phyloP scores from a whole-genome alignment of 2,888 invertebrate genomes.

The Noctuana brunneofusca region DNA sequence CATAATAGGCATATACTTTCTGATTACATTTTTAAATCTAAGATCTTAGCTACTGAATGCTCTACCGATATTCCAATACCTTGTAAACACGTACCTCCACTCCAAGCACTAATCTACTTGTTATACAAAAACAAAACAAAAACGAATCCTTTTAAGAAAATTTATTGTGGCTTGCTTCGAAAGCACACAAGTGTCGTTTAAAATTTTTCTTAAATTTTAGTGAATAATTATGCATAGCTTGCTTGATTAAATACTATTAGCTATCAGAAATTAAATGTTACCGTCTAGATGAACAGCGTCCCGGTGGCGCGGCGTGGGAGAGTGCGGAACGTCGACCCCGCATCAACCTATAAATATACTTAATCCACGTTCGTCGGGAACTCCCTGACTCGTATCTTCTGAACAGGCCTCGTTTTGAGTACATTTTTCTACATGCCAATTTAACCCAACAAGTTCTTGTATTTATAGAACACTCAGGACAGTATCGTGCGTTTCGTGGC shows the following conservation, averaged over 20 bases:
- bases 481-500: constrained; percentile 16
- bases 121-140: neutral
- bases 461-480: constrained; percentile 32
- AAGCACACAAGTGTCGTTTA: constrained; percentile 19
- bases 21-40: too few relatives aligned
- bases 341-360: constrained; percentile 75
- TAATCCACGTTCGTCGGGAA: constrained; percentile 62
- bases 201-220: neutral
- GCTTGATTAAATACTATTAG: constrained; percentile 27
- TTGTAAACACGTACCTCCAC: too few relatives aligned
- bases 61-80: too few relatives aligned
- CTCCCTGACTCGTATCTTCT: constrained; percentile 45
- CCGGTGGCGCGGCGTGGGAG: constrained; percentile 70
- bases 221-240: constrained; percentile 16
- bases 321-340: constrained; percentile 77
- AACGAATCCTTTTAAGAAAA: neutral
- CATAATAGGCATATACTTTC: too few relatives aligned
- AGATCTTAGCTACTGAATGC: too few relatives aligned
- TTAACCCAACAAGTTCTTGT: constrained; percentile 30
- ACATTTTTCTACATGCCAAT: constrained; percentile 36
- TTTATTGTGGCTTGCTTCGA: neutral
- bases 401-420: constrained; percentile 33
- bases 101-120: too few relatives aligned
- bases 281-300: constrained; percentile 50
- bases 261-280: constrained; percentile 27